Evolutionary conservation across 2,888 invertebrate species (phyloP).

Genomic region (Melinopterus prodromus): DNA sequence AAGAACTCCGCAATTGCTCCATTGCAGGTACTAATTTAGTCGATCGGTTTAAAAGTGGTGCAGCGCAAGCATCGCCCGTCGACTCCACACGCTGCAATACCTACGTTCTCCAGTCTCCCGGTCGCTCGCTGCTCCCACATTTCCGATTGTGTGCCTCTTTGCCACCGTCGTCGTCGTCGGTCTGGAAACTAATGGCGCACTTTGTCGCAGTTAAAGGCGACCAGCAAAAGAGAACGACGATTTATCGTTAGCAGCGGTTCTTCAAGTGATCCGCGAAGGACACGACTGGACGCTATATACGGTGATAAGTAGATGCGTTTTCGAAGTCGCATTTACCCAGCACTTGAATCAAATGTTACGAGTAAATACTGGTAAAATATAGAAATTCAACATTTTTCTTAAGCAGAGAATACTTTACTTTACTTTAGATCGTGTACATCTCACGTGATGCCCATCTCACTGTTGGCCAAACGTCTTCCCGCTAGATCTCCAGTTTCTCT

Average conservation of each 20-base stretch:
- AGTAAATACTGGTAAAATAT: too few relatives aligned
- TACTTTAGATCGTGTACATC: too few relatives aligned
- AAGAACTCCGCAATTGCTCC: background rate
- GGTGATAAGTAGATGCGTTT: background rate
- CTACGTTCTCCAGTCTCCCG: background rate
- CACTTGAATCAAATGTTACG: background rate
- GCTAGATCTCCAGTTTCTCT: too few relatives aligned
- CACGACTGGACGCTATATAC: background rate
- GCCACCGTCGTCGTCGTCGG: background rate
- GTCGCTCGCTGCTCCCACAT: background rate
- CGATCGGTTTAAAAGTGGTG: background rate
- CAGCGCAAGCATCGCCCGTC: background rate
- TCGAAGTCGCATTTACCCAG: background rate
- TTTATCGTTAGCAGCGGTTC: background rate
- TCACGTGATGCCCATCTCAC: too few relatives aligned
- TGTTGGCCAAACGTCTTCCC: too few relatives aligned
- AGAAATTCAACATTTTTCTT: background rate
- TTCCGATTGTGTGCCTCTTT: background rate
- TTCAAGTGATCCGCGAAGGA: background rate
- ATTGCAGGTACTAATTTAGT: slow-evolving; percentile 4
- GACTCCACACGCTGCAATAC: background rate
- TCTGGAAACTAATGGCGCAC: background rate
- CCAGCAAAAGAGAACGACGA: background rate
- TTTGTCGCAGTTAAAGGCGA: background rate
- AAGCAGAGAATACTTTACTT: background rate